Conservation (phyloP, 2,797 vertebrate species). For the Enteromius thamalakanensis region DNA sequence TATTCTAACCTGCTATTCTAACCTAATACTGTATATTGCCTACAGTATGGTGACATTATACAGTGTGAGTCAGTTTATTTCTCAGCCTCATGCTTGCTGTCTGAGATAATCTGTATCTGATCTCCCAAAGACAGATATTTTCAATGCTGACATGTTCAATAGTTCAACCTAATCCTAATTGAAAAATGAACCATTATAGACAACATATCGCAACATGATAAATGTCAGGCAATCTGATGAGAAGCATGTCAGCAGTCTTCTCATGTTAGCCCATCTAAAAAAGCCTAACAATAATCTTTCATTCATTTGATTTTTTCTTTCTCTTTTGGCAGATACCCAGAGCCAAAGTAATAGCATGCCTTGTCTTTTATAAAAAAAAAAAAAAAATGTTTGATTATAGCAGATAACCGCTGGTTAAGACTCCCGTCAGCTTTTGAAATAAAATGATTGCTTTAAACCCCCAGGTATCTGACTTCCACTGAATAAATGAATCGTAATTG, state of each 20-base stretch:
- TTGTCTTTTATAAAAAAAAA: not conserved
- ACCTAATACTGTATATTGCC: no score
- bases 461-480: slow-evolving; percentile 9
- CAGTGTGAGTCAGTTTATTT: not conserved
- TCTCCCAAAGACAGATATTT: slow-evolving; percentile 41
- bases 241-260: slow-evolving; percentile 51
- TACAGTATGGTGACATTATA: not conserved
- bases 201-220: slow-evolving; percentile 51
- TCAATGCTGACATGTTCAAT: slow-evolving; percentile 42
- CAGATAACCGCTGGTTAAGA: slow-evolving; percentile 8
- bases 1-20: no score
- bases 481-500: not conserved
- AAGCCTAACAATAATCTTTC: slow-evolving; percentile 20
- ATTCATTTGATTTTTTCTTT: not conserved
- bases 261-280: slow-evolving; percentile 51
- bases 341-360: slow-evolving; percentile 1
- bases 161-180: slow-evolving; percentile 56
- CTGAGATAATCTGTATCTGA: slow-evolving; percentile 27
- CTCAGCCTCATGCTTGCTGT: not conserved
- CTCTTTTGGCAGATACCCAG: slow-evolving; percentile 27
- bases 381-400: not conserved
- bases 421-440: not conserved
- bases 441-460: slow-evolving; percentile 3
- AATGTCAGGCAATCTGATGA: slow-evolving; percentile 53
- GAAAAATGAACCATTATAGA: slow-evolving; percentile 56